Evolutionary conservation across 2,797 vertebrate genomes (phyloP).

Genomic region (Chiloscyllium punctatum): DNA sequence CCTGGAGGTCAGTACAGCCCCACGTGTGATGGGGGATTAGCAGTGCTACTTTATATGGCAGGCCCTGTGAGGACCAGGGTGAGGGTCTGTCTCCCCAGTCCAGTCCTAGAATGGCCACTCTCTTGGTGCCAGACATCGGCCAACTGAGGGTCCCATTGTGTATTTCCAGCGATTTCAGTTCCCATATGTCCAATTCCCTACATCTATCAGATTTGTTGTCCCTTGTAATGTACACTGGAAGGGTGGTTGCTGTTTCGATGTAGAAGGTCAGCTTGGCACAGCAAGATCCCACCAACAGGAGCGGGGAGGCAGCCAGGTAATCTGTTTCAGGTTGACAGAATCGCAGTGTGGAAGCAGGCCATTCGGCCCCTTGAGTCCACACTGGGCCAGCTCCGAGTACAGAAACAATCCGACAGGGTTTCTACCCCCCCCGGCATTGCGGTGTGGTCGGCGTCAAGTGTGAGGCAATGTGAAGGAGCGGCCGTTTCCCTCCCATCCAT

Average conservation of each 20-base stretch:
- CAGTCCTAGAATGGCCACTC: too few species aligned
- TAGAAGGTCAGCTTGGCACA: not conserved
- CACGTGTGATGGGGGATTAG: not conserved
- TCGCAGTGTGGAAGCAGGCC: too few species aligned
- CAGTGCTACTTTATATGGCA: too few species aligned
- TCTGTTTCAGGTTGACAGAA: not conserved
- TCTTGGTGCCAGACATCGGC: too few species aligned
- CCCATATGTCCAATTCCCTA: not conserved
- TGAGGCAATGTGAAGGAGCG: too few species aligned
- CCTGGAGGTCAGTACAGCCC: not conserved
- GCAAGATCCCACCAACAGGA: not conserved
- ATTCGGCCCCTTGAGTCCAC: too few species aligned
- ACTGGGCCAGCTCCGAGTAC: not conserved
- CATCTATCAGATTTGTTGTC: not conserved
- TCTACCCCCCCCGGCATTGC: not conserved
- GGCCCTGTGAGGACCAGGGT: too few species aligned
- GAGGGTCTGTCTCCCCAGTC: too few species aligned
- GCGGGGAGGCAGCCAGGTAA: not conserved
- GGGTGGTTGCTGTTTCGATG: not conserved
- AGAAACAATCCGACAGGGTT: not conserved
- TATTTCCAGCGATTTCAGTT: not conserved
- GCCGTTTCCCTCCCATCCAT: not conserved
- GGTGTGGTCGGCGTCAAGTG: not conserved
- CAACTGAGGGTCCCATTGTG: too few species aligned
- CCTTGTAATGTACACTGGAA: not conserved